Evolutionary conservation across 1,140 invertebrate species (phyloP), one percentile per base, ranked within the genome.

Genomic region (Samia ricini): DNA sequence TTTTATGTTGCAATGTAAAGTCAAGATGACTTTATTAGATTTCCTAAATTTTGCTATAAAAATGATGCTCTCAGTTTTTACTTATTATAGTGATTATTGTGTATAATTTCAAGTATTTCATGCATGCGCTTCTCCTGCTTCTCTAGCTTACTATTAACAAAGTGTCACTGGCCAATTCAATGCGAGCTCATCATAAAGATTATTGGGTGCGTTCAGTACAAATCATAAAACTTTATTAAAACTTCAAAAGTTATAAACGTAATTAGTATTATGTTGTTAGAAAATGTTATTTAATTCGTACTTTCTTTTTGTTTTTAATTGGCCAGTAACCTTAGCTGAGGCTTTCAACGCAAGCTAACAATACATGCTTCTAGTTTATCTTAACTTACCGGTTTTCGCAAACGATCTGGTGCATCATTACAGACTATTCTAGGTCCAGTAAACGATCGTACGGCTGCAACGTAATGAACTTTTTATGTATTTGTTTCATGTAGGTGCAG

Each of bases 221-320:
- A 82, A 80, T 78, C 77, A 78, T 83, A 79, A 83, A 83, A 77
- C 69, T 73, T 83, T 77, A 81, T 81, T 81, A 75, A 81, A 81
- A 78, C 73, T 77, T 76, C 69, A 71, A 76, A 71, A 71, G 68
- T 69, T 64, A 63, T 72, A 72, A 75, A 76, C 71, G 75, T 69
- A 74, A 73, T 81, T 77, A 81, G 65, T 69, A 68, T 71, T 68
- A 63, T 63, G 61, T 61, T 68, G 66, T 56, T 33, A 49, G 58
- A 61, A 50, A 50, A 59, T 49, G 22, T 59, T 26, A 59, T 59
- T 59, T 59, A n/a, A 59, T 59, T 24, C 22, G n/a, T 50, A 59
- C 57, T 59, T 59, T 59, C 57, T 59, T 59, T 59, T 59, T 59
- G 57, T 49, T 49, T 59, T 57, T 57, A 57, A 55, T 55, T 55